These are phyloP conservation scores for Halcyon leucocephala DNA, from an alignment of 2,797 vertebrate species.

Conservation along the genomic window DNA sequence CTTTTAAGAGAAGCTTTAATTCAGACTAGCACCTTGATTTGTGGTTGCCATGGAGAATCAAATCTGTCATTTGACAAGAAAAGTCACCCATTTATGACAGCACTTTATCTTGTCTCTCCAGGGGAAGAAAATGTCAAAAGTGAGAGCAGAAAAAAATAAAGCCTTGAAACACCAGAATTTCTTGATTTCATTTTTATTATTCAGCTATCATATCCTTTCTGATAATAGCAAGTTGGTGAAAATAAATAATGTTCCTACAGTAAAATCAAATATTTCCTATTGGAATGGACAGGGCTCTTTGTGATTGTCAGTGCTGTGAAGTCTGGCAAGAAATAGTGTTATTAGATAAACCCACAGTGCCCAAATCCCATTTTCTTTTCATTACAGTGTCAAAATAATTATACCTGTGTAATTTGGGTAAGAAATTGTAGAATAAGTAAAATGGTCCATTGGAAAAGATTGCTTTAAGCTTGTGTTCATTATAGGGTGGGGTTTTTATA, in stretches of 20 bases:
- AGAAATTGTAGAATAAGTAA: slow-evolving; percentile 85
- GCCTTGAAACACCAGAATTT: slow-evolving; percentile 89
- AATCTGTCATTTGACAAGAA: slow-evolving; percentile 91
- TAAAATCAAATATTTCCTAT: slow-evolving; percentile 90
- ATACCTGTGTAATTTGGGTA: slow-evolving; percentile 88
- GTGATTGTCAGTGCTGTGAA: slow-evolving; percentile 87
- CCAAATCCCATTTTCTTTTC: slow-evolving; percentile 91
- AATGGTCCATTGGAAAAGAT: slow-evolving; percentile 82
- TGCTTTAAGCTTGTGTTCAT: slow-evolving; percentile 77
- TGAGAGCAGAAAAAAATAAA: slow-evolving; percentile 88
- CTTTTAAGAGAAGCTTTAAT: slow-evolving; percentile 89
- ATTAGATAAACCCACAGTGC: slow-evolving; percentile 88
- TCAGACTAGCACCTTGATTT: slow-evolving; percentile 89
- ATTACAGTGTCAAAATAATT: slow-evolving; percentile 91
- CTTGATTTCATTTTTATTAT: slow-evolving; percentile 89
- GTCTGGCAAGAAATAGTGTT: slow-evolving; percentile 88
- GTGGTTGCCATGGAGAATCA: slow-evolving; percentile 90
- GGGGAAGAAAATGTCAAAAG: slow-evolving; percentile 90
- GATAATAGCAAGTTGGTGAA: slow-evolving; percentile 88
- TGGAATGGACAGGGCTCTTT: slow-evolving; percentile 87
- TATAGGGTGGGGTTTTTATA: slow-evolving; percentile 75
- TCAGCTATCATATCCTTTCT: slow-evolving; percentile 88
- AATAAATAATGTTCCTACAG: slow-evolving; percentile 88
- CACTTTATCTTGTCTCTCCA: slow-evolving; percentile 91
- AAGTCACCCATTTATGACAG: slow-evolving; percentile 90